These are phyloP conservation scores for Anthopleura xanthogrammica DNA, from an alignment of 92 coral and sea anemone species.

Conservation along the genomic window DNA sequence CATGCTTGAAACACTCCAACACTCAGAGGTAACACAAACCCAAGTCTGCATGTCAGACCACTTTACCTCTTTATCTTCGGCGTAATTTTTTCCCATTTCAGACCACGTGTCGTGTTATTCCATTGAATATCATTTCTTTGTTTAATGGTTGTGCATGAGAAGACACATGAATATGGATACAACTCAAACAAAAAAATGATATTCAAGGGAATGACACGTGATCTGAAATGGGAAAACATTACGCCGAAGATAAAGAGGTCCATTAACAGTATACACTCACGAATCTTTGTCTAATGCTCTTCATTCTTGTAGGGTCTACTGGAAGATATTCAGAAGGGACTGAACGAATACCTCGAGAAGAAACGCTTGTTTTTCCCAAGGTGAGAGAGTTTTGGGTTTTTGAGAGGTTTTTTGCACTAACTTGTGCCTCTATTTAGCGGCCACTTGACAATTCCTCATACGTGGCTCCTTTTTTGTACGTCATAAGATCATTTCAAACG, in stretches of 20 bases:
- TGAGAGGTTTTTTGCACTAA: too few species aligned
- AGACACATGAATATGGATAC: background rate
- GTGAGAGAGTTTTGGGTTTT: conserved; percentile 19
- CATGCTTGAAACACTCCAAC: conserved; percentile 81
- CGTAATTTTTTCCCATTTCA: background rate
- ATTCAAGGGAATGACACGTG: too few species aligned
- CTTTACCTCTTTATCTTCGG: too few species aligned
- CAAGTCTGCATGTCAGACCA: background rate
- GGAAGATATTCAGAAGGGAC: conserved; percentile 90
- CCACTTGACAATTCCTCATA: too few species aligned
- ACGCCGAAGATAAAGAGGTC: too few species aligned
- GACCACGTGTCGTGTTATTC: background rate
- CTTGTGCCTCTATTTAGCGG: background rate
- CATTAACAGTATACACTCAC: too few species aligned
- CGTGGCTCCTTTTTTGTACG: too few species aligned
- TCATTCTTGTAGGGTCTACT: conserved; percentile 65
- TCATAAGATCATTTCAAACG: too few species aligned
- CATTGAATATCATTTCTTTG: background rate
- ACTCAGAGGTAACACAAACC: conserved; percentile 65
- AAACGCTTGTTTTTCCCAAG: conserved; percentile 96
- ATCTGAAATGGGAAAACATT: too few species aligned
- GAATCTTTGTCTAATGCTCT: background rate
- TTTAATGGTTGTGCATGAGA: background rate
- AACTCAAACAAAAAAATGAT: background rate
- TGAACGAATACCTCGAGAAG: conserved; percentile 92